These are phyloP conservation scores for Mastomys natalensis DNA, from an alignment of 2,113 vertebrate genomes.

Conservation along the genomic window DNA sequence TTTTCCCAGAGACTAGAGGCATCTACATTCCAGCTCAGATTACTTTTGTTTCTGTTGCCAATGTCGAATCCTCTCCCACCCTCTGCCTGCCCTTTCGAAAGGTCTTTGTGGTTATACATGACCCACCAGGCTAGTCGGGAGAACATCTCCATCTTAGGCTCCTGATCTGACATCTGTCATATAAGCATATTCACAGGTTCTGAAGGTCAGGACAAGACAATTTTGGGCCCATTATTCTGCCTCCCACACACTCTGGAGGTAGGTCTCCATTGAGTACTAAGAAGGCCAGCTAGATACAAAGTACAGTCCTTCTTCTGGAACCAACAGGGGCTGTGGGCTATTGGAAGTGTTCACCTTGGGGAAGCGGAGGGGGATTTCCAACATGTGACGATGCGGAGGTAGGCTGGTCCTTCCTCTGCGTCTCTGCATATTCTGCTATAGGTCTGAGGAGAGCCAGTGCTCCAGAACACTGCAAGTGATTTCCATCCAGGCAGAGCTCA, in stretches of 20 bases:
- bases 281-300: background rate
- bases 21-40: fast-evolving
- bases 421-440: conserved; percentile 73
- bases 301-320: background rate
- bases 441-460: conserved; percentile 80
- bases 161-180: background rate
- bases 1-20: background rate
- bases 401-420: background rate
- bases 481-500: conserved; percentile 81
- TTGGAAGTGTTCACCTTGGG: conserved; percentile 70
- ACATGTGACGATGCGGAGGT: background rate
- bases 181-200: background rate
- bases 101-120: background rate
- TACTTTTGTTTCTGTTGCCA: background rate
- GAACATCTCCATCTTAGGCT: too few relatives aligned
- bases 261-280: background rate
- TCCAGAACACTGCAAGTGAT: conserved; percentile 81
- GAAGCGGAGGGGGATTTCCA: background rate
- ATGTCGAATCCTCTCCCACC: background rate
- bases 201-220: conserved; percentile 23
- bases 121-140: background rate
- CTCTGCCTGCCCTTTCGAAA: background rate
- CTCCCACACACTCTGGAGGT: background rate
- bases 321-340: background rate
- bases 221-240: background rate